Percentiles rank a stretch among this genome's conserved stretches.
Conservation (phyloP, 2,888 invertebrate species). For the Sclerodermus sp. region DNA sequence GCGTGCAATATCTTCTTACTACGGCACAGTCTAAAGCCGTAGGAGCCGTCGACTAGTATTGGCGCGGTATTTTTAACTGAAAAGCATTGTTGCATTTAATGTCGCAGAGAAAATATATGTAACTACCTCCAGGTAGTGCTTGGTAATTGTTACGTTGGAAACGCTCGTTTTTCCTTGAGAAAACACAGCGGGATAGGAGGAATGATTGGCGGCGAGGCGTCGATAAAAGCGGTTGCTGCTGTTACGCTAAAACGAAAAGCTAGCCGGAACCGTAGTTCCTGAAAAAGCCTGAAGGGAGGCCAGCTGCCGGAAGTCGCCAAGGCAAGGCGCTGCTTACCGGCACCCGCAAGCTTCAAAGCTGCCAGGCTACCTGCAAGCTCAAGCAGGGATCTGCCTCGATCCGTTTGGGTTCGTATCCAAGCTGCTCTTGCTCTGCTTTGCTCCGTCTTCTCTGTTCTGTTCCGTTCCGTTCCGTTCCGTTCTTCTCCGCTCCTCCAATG, state of each 20-base stretch:
- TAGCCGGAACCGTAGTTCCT: conserved; percentile 44
- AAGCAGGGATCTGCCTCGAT: conserved; percentile 5
- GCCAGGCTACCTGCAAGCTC: conserved; percentile 10
- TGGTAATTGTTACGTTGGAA: too few relatives aligned
- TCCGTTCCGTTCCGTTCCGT: background rate
- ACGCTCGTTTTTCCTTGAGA: conserved; percentile 1
- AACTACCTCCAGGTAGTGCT: too few relatives aligned
- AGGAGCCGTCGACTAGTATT: too few relatives aligned
- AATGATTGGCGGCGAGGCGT: conserved; percentile 16
- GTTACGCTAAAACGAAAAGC: background rate
- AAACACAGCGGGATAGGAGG: too few relatives aligned
- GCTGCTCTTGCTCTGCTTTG: background rate
- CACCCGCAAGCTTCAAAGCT: conserved; percentile 7
- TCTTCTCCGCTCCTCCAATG: conserved; percentile 18
- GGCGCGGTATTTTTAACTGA: too few relatives aligned
- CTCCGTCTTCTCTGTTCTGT: background rate
- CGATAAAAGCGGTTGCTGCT: conserved; percentile 46
- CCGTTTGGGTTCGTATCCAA: conserved; percentile 4
- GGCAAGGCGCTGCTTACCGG: conserved; percentile 43
- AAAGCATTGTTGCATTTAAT: too few relatives aligned
- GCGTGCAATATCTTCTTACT: too few relatives aligned
- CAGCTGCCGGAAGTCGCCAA: conserved; percentile 49
- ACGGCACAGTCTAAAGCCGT: too few relatives aligned
- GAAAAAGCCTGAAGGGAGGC: conserved; percentile 38
- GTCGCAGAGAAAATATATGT: too few relatives aligned